Base-by-base conservation (phyloP, 2,113 vertebrate genomes). In the Silurus meridionalis region DNA sequence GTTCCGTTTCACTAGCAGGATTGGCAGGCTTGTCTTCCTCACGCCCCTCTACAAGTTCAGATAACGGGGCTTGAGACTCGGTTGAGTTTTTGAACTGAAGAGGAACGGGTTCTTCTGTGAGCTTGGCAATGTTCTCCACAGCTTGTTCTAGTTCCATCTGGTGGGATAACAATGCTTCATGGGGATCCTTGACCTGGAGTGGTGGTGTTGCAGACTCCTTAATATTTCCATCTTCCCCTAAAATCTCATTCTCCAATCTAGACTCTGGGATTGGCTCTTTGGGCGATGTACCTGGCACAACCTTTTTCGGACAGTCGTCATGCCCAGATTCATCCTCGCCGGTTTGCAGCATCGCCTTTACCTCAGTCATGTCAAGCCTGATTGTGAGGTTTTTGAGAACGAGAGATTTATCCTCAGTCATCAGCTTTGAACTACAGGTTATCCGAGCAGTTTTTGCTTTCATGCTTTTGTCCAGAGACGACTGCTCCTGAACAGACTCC, bases 121-220 rank as follows among this genome's bases (percentile, higher is more conserved):
- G 94, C 91, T 97, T 98, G 1, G 96, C 97, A 0, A 99, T 99
- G 64, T 99, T 97, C 92, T 98, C 95, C 80, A 99, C 96, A 0
- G 98, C 98, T 90, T 97, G 96, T 85, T 97, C 97, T 0, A 99
- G 95, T 88, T 99, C 98, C 2, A 95, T 95, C 90, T 98, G 97
- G 66, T 94, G 96, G 17, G 95, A 95, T 71, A 96, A 89, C 83
- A 93, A 94, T 6, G 91, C 93, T 37, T 95, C 95, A 81, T 93
- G 86, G 2, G 93, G 85, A 69, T 97, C 97, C 0, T 92, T 91
- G 0, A 92, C 90, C 3, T 92, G 91, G 17, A 91, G 91, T 0
- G 92, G 85, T 53, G 95, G 94, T 64, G 92, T 85, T 0, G 13
- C 1, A 21, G 86, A 80, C 64, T 95, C 92, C 28, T 94, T 95